Percentiles rank a stretch among this genome's conserved stretches.
These are phyloP conservation scores for Mionectes olivaceus DNA, from an alignment of 2,797 vertebrate species.

Conservation along the genomic window DNA sequence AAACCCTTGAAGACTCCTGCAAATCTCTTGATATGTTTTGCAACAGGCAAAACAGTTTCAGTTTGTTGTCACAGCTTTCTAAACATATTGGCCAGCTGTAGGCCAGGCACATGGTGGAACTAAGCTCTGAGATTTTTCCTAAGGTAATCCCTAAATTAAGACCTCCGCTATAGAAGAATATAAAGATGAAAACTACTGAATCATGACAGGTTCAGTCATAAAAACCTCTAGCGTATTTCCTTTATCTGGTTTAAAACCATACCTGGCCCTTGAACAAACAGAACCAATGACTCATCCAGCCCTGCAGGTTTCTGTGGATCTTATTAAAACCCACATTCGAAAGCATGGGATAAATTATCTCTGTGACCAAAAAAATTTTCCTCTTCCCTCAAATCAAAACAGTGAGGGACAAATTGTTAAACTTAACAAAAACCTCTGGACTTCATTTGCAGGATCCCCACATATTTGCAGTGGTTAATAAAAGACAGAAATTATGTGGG, in stretches of 20 bases:
- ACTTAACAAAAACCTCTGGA: neutral
- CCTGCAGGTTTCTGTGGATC: neutral
- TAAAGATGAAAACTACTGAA: neutral
- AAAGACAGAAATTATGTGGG: neutral
- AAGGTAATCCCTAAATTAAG: neutral
- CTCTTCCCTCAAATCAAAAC: fast-evolving
- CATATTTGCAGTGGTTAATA: neutral
- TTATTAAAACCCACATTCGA: neutral
- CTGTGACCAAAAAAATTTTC: too few relatives aligned
- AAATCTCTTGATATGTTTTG: neutral
- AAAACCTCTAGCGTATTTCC: neutral
- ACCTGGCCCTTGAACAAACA: neutral
- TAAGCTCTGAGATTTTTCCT: neutral
- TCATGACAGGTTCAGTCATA: neutral
- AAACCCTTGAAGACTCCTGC: neutral
- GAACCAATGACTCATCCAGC: neutral
- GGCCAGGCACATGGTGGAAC: fast-evolving
- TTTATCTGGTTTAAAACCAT: neutral
- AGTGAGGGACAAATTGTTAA: neutral
- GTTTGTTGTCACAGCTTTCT: neutral
- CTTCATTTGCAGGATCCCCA: neutral
- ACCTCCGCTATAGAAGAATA: neutral
- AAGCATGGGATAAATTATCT: neutral
- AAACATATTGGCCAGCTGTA: neutral
- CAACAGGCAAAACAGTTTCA: neutral